phyloP scores from a whole-genome alignment of 2,888 invertebrate species.

The Pyrochroa serraticornis region DNA sequence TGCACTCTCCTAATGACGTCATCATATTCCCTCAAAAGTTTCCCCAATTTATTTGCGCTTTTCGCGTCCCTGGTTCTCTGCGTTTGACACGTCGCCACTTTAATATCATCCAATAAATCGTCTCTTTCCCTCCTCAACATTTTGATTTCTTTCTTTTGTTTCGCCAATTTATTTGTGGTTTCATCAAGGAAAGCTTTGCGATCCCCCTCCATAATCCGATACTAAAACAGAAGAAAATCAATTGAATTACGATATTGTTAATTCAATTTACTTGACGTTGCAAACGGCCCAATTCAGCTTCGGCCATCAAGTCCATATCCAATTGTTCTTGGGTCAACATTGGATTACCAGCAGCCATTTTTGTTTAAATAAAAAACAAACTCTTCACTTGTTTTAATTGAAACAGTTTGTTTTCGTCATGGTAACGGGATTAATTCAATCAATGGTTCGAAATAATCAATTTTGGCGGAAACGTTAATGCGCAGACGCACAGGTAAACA shows the following conservation, averaged over 20 bases:
- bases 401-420: conserved; percentile 21
- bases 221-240: conserved; percentile 55
- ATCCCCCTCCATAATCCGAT: conserved; percentile 83
- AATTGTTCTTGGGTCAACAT: conserved; percentile 62
- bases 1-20: conserved; percentile 54
- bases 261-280: conserved; percentile 70
- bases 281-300: conserved; percentile 77
- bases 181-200: conserved; percentile 73
- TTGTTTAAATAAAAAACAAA: conserved; percentile 13
- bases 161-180: conserved; percentile 68
- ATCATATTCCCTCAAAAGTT: conserved; percentile 63
- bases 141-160: conserved; percentile 68
- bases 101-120: conserved; percentile 67
- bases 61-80: conserved; percentile 64
- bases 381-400: not conserved
- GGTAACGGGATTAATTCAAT: conserved; percentile 21
- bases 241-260: not conserved
- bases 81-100: conserved; percentile 64
- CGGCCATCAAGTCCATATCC: conserved; percentile 74
- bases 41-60: conserved; percentile 61
- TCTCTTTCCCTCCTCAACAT: conserved; percentile 68
- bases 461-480: conserved; percentile 11
- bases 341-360: conserved; percentile 40
- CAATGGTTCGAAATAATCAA: conserved; percentile 19
- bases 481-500: conserved; percentile 23